A percentile compares a stretch with the other conserved stretches of the same genome.
Evolutionary conservation across 2,888 invertebrate genomes (phyloP).

Genomic region (Chirona hameri): DNA sequence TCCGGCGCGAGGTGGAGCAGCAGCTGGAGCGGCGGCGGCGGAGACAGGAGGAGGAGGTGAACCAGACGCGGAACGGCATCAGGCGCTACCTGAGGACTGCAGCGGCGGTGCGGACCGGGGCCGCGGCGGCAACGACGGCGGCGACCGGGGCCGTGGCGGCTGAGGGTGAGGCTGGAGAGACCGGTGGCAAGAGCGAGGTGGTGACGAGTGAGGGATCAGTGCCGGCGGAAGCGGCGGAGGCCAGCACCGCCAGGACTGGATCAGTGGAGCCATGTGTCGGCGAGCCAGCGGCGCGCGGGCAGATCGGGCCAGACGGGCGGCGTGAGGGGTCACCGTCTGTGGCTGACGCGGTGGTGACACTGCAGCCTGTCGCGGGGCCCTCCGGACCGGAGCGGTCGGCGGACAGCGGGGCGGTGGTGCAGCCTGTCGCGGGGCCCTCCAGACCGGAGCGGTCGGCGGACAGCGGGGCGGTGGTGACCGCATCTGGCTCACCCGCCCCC

Average conservation of each 20-base stretch:
- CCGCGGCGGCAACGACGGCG: neutral
- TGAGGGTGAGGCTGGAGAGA: neutral
- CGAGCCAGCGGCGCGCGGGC: neutral
- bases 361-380: neutral
- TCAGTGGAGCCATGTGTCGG: neutral
- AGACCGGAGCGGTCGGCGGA: too few relatives aligned
- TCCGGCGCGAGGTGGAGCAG: conserved; percentile 47
- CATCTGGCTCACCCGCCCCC: neutral
- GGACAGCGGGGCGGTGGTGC: too few relatives aligned
- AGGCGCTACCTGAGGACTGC: neutral
- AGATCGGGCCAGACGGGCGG: neutral
- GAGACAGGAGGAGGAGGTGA: neutral
- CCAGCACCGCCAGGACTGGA: neutral
- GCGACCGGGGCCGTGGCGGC: too few relatives aligned
- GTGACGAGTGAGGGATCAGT: neutral
- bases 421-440: too few relatives aligned
- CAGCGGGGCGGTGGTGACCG: neutral
- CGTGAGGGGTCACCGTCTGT: neutral
- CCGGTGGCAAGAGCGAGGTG: neutral
- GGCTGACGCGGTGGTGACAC: neutral
- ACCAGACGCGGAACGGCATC: neutral
- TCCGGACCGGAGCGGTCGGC: neutral
- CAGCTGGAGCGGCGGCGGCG: conserved; percentile 33
- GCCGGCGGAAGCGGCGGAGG: neutral
- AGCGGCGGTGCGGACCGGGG: neutral